Evolutionary conservation across 2,113 vertebrate genomes (phyloP).

Genomic region (Athene noctua): DNA sequence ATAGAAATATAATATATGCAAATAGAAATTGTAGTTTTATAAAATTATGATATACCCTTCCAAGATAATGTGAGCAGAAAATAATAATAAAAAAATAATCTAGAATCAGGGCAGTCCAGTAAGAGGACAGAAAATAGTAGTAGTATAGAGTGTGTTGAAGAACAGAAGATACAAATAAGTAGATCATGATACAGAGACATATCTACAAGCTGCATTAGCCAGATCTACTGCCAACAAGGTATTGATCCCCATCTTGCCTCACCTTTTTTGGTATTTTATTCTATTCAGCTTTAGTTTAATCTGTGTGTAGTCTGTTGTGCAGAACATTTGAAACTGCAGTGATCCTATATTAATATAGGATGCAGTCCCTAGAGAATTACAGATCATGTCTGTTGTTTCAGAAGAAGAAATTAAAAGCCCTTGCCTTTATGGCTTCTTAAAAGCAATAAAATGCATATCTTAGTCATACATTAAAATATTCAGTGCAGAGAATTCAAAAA

Average conservation of each 20-base stretch:
- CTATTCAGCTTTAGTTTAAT: background rate
- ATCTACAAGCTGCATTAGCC: background rate
- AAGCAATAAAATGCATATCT: background rate
- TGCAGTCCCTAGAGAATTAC: background rate
- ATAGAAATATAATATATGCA: background rate
- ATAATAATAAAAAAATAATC: background rate
- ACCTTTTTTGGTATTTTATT: background rate
- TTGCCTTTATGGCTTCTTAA: background rate
- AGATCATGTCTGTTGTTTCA: background rate
- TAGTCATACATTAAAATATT: background rate
- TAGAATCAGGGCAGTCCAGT: background rate
- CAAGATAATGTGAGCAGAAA: background rate
- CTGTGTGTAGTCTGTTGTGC: background rate
- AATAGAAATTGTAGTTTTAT: background rate
- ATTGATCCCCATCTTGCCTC: background rate
- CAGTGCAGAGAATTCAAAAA: background rate
- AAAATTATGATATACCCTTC: background rate
- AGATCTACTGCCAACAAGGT: background rate
- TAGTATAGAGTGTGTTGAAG: background rate
- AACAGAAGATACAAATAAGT: background rate
- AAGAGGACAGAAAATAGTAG: background rate
- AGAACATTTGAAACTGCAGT: background rate
- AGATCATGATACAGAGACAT: background rate
- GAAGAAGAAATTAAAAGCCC: background rate
- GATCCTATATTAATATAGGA: background rate